A percentile compares a stretch with the other conserved stretches of the same genome.
phyloP scores from a whole-genome alignment of 2,113 vertebrate species.

The Eleginops maclovinus region DNA sequence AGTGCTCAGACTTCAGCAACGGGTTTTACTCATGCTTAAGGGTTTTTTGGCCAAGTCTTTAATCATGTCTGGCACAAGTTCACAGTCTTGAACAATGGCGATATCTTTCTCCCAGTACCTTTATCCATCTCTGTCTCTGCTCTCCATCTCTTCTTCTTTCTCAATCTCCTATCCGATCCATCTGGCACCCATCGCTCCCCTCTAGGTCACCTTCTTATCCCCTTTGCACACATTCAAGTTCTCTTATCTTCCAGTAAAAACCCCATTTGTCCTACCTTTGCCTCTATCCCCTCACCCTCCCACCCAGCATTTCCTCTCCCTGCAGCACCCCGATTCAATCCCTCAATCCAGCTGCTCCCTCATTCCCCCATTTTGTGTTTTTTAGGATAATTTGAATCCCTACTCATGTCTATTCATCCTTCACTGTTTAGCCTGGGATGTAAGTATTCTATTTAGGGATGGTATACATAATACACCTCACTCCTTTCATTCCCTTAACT shows the following conservation, averaged over 20 bases:
- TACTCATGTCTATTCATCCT: slow-evolving; percentile 25
- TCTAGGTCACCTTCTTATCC: slow-evolving; percentile 73
- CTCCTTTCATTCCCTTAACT: background rate
- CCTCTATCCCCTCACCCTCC: slow-evolving; percentile 42
- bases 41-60: slow-evolving; percentile 59
- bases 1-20: slow-evolving; percentile 40
- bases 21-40: slow-evolving; percentile 63
- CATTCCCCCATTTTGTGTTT: slow-evolving; percentile 18
- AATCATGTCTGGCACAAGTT: slow-evolving; percentile 70
- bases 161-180: slow-evolving; percentile 51
- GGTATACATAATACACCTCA: slow-evolving; percentile 4
- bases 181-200: slow-evolving; percentile 62
- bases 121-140: slow-evolving; percentile 30
- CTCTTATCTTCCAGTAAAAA: slow-evolving; percentile 51
- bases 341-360: slow-evolving; percentile 48
- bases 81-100: slow-evolving; percentile 52
- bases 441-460: slow-evolving; percentile 16
- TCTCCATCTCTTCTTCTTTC: slow-evolving; percentile 42
- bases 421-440: slow-evolving; percentile 15
- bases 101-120: slow-evolving; percentile 32
- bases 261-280: slow-evolving; percentile 58
- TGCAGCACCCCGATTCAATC: slow-evolving; percentile 23
- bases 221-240: slow-evolving; percentile 51
- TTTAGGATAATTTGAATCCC: slow-evolving; percentile 36
- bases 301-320: slow-evolving; percentile 8